Base-by-base conservation (phyloP, 30 jellyfish, hydroid and myxozoan species). In the Cassiopea xamachana region DNA sequence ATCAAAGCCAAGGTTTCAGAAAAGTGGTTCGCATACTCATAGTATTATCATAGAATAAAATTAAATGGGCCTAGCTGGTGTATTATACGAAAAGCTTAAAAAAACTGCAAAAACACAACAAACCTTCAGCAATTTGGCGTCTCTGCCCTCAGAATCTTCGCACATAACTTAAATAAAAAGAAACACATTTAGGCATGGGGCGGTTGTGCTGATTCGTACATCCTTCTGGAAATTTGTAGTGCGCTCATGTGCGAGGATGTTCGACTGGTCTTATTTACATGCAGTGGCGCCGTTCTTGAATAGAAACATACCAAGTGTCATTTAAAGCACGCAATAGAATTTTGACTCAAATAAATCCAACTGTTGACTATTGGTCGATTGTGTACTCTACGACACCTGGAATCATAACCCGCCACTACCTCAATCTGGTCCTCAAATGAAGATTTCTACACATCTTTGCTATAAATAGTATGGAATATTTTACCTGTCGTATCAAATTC, bases 241-340 rank as follows among this genome's bases (percentile, higher is more conserved):
- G 93, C 75, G 88, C 89, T 64, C 94, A 67, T 87, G 94, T 87
- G 94, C 94, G 81, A 87, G 79, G 60, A 18, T 46, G 72, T 86
- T 44, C 87, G 89, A 69, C 89, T 76, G 94, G 94, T 87, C 48
- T 47, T 87, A 82, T 87, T 87, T 87, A 87, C 94, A 67, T 27
- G 76, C 55, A 17, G 69, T 87, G 94, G 94, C 94, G 94, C 94
- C 94, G 94, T 1, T 16, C 85, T 77, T 87, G 89, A 87, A 87
- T 87, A 87, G 94, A 87, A 87, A 77, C 89, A 68, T 68, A 88
- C 85, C 50, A 76, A 87, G 94, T 87, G 94, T 87, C 94, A 77
- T 87, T 77, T 77, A 62, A 79, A 81, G 85, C 89, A 73, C 89
- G 94, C 94, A 87, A 87, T 87, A 87, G 94, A 87, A 87, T 77